Conservation (phyloP, 2,888 invertebrate genomes). For the Apodemia duryi region DNA sequence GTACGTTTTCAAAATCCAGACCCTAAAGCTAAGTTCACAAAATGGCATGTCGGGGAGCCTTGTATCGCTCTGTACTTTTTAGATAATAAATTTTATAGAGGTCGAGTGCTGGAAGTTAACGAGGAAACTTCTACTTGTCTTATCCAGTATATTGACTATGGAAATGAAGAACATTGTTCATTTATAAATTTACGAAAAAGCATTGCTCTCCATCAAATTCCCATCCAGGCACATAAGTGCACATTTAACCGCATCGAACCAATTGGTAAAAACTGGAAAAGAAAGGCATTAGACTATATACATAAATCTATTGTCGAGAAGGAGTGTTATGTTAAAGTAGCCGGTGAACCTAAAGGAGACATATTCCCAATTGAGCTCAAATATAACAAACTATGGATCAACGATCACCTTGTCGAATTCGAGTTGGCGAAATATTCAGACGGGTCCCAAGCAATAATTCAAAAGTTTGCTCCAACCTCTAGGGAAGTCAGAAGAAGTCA, state of each 20-base stretch:
- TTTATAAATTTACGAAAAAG: constrained; percentile 79
- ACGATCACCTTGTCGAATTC: constrained; percentile 68
- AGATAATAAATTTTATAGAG: constrained; percentile 86
- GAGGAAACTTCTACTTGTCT: constrained; percentile 56
- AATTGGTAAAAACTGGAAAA: constrained; percentile 59
- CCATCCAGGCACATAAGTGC: constrained; percentile 82
- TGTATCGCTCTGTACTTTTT: constrained; percentile 84
- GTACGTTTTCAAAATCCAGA: constrained; percentile 62
- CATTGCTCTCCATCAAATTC: constrained; percentile 82
- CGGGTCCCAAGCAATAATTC: constrained; percentile 48
- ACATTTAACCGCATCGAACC: constrained; percentile 65
- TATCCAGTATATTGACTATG: constrained; percentile 90
- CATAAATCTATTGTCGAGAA: constrained; percentile 80
- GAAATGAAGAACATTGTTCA: constrained; percentile 84
- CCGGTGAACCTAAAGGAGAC: constrained; percentile 50
- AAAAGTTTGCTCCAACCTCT: constrained; percentile 41
- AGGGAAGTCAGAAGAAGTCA: background rate
- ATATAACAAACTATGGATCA: constrained; percentile 60
- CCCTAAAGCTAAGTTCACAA: constrained; percentile 63
- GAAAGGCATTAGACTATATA: constrained; percentile 79
- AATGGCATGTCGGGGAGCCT: constrained; percentile 82
- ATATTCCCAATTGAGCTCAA: constrained; percentile 54
- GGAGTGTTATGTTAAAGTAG: constrained; percentile 68
- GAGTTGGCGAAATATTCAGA: constrained; percentile 60
- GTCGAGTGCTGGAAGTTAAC: constrained; percentile 71